Evolutionary conservation across 2,113 vertebrate genomes (phyloP).

Genomic region (Tautogolabrus adspersus): DNA sequence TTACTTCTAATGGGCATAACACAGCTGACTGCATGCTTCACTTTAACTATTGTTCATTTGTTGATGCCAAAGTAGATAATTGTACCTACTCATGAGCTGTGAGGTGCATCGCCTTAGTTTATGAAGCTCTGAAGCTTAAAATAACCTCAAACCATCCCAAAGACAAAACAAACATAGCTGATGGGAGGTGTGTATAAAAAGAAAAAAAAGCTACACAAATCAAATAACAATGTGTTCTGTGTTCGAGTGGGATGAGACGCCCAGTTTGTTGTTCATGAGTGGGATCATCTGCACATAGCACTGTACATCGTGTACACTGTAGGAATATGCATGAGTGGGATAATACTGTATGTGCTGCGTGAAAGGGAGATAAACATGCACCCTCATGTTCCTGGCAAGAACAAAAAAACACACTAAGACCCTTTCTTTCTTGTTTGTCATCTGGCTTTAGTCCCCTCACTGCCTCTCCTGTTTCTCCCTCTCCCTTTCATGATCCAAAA

Average conservation of each 20-base stretch:
- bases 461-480: constrained; percentile 1
- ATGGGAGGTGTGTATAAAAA: background rate
- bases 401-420: constrained; percentile 5
- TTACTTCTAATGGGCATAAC: constrained; percentile 27
- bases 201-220: background rate
- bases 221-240: background rate
- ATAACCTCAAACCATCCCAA: constrained; percentile 12
- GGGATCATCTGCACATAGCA: constrained; percentile 5
- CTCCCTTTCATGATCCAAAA: constrained; percentile 20
- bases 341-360: background rate
- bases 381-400: constrained; percentile 1
- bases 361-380: background rate
- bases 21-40: constrained; percentile 1
- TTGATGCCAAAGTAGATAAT: constrained; percentile 29
- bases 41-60: background rate
- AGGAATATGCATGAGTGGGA: background rate
- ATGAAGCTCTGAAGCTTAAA: constrained; percentile 16
- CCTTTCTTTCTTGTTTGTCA: constrained; percentile 15
- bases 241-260: constrained; percentile 18
- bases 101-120: constrained; percentile 23
- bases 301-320: background rate
- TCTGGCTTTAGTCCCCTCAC: background rate
- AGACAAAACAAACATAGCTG: constrained; percentile 8
- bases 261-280: constrained; percentile 14
- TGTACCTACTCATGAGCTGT: constrained; percentile 14